Evolutionary conservation across 2,113 vertebrate genomes (phyloP).

Genomic region (Chionodraco myersi): DNA sequence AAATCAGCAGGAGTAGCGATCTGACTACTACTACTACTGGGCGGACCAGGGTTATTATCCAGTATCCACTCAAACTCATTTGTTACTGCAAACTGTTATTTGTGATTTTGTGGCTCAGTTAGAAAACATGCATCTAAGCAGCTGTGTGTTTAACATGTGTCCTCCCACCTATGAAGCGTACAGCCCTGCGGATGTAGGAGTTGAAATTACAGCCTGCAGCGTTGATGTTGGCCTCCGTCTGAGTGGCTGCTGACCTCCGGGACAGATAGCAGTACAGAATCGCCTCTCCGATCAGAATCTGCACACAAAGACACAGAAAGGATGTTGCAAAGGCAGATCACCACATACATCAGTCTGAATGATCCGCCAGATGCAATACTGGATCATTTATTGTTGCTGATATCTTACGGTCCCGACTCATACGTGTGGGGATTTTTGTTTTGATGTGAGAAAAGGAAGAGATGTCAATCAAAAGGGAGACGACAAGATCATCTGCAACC

Average conservation of each 20-base stretch:
- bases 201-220: constrained; percentile 98
- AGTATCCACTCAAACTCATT: no score
- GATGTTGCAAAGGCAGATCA: not conserved
- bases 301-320: constrained; percentile 14
- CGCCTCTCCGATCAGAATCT: constrained; percentile 98
- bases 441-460: not conserved
- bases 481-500: not conserved
- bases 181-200: constrained; percentile 95
- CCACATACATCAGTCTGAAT: not conserved
- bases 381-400: not conserved
- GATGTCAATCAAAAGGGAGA: not conserved
- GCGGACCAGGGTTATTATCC: no score
- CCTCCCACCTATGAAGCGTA: constrained; percentile 93
- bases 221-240: constrained; percentile 93
- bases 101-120: not conserved
- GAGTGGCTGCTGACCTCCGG: constrained; percentile 88
- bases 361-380: not conserved
- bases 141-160: constrained; percentile 9
- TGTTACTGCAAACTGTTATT: not conserved
- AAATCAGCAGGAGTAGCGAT: no score
- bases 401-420: not conserved
- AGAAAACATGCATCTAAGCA: not conserved
- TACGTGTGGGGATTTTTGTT: not conserved
- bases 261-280: constrained; percentile 96
- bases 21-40: no score